Evolutionary conservation across 2,797 vertebrate species (phyloP).

Genomic region (Propithecus deckenii): DNA sequence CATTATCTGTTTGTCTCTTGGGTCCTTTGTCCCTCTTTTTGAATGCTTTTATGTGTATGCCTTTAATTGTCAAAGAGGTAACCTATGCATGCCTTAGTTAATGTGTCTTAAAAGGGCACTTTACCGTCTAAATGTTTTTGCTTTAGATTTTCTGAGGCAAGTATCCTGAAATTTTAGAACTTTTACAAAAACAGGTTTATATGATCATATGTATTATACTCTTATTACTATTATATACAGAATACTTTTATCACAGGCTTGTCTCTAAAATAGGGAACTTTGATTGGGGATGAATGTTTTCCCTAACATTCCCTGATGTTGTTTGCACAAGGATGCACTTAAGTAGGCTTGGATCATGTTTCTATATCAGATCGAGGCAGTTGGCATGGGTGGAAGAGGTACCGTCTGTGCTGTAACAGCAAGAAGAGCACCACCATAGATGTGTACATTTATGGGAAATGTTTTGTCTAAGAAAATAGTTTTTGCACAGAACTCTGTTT

Average conservation of each 20-base stretch:
- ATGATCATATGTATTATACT: background rate
- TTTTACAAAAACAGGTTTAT: background rate
- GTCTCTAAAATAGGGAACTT: background rate
- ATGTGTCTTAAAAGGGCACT: background rate
- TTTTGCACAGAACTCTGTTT: conserved; percentile 16
- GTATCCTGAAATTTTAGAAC: background rate
- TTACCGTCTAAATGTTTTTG: background rate
- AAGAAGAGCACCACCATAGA: background rate
- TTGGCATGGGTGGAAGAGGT: background rate
- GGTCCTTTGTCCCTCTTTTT: background rate
- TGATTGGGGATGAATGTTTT: background rate
- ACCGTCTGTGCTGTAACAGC: background rate
- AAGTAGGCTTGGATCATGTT: background rate
- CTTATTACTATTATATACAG: background rate
- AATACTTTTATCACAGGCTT: background rate
- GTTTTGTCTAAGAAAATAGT: background rate
- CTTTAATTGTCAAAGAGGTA: background rate
- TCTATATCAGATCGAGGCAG: background rate
- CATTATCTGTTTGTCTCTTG: background rate
- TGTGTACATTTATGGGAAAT: background rate
- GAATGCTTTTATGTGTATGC: background rate
- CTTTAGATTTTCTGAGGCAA: conserved; percentile 36
- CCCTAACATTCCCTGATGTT: background rate
- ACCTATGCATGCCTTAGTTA: background rate
- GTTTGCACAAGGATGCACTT: background rate